Evolutionary conservation across 1,140 invertebrate species (phyloP).

Genomic region (Ptiloglossa arizonensis): DNA sequence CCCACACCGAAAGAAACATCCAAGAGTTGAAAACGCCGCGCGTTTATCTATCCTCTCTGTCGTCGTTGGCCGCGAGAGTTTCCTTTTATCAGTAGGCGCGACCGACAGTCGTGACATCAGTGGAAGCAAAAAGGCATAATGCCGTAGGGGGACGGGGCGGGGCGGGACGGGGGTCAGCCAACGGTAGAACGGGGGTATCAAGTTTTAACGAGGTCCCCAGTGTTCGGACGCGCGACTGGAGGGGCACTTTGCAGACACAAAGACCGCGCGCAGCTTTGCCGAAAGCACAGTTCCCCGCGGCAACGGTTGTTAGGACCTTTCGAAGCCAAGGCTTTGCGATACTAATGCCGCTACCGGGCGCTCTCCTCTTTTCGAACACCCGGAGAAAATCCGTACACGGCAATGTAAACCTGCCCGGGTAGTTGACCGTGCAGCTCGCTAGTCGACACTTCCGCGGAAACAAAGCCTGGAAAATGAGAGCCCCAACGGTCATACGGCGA

Average conservation of each 20-base stretch:
- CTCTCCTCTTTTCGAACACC: no score
- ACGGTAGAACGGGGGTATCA: conserved; percentile 24
- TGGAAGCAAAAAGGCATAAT: neutral
- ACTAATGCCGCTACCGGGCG: no score
- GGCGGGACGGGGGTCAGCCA: neutral
- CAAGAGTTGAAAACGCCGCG: conserved; percentile 14
- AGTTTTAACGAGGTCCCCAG: conserved; percentile 55
- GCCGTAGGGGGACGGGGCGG: neutral
- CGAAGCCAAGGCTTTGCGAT: no score
- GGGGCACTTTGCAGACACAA: conserved; percentile 31
- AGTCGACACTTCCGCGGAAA: no score
- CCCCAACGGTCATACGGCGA: no score
- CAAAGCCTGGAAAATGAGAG: no score
- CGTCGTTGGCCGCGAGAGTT: conserved; percentile 10
- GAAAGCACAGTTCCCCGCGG: neutral
- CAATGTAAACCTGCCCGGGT: no score
- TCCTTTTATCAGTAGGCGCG: conserved; percentile 24
- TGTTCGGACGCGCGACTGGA: conserved; percentile 20
- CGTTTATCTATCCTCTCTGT: conserved; percentile 32
- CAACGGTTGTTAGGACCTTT: no score
- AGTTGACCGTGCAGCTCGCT: no score
- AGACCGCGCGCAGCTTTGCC: neutral
- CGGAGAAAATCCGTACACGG: no score
- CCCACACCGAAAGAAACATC: no score
- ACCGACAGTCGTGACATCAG: conserved; percentile 5